Evolutionary conservation across 2,113 vertebrate species (phyloP).

Genomic region (Cynocephalus volans): DNA sequence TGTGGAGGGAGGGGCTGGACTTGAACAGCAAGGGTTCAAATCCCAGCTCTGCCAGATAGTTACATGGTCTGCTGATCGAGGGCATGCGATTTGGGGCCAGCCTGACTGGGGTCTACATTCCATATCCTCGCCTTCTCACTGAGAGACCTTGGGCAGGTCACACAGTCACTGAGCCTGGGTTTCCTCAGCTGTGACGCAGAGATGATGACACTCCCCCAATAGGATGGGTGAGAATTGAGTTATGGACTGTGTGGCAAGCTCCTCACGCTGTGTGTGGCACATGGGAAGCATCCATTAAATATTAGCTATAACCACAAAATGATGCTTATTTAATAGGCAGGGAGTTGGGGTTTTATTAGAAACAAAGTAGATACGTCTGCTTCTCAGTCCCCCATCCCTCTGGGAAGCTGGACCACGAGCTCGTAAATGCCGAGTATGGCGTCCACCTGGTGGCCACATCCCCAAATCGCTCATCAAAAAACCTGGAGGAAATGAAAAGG

Average conservation of each 20-base stretch:
- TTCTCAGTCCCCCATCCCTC: background rate
- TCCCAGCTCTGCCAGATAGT: background rate
- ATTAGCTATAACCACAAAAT: background rate
- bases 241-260: rapidly evolving
- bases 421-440: conserved; percentile 26
- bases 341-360: conserved; percentile 65
- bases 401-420: conserved; percentile 60
- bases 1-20: background rate
- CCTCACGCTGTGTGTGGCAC: conserved; percentile 59
- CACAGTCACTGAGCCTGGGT: rapidly evolving
- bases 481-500: conserved; percentile 83
- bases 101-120: rapidly evolving
- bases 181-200: background rate
- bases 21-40: background rate
- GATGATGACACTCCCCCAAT: background rate
- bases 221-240: background rate
- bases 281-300: conserved; percentile 30
- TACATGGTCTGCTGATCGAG: rapidly evolving
- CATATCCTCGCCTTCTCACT: background rate
- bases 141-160: background rate
- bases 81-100: rapidly evolving
- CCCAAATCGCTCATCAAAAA: conserved; percentile 78
- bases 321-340: conserved; percentile 63
- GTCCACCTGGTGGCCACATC: conserved; percentile 79
- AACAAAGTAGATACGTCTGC: conserved; percentile 14